Evolutionary conservation across 2,888 invertebrate species (phyloP), one percentile per base, ranked within the genome.

Genomic region (Corbicula japonica): DNA sequence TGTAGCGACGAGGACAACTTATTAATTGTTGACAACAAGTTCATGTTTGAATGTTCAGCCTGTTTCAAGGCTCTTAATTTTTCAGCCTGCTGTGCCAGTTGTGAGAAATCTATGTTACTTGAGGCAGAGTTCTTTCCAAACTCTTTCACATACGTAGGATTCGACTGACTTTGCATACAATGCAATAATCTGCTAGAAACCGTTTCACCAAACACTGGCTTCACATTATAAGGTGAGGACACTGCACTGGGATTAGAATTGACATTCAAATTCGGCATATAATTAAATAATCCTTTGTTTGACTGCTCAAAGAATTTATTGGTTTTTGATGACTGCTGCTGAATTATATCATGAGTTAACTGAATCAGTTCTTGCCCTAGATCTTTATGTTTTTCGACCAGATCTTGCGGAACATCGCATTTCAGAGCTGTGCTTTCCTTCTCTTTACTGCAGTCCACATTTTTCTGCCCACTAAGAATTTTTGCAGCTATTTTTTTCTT

Each of bases 301-400:
- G 30, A 38, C 15, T 61, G 61, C 38, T 52, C 63, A 18, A 71
- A 35, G 28, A 54, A 41, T 21, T 34, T 52, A 21, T 74, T 66
- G 2, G 76, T 48, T 60, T 74, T 79, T 30, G 56, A 50, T 18
- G 76, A 61, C 61, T 83, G 76, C 44, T 79, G 79, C 18, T 77
- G 78, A 41, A 80, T 80, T 38, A 83, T 78, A 30, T 83, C 80
- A 76, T 69, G 77, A 44, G 77, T 77, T 21, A 83, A 69, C 41
- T 83, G 77, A 4, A 83, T 69, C 46, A 83, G 58, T 50, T 83
- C 83, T 38, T 77, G 68, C 23, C 75, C 76, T 18, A 83, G 44
- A 30, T 83, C 75, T 58, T 77, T 77, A 35, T 75, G 78, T 61
- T 69, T 68, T 38, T 80, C 79, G 35, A 60, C 76, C 30, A 75